These are phyloP conservation scores for Nasonovia ribisnigri DNA, from an alignment of 2,888 invertebrate genomes.

Conservation along the genomic window DNA sequence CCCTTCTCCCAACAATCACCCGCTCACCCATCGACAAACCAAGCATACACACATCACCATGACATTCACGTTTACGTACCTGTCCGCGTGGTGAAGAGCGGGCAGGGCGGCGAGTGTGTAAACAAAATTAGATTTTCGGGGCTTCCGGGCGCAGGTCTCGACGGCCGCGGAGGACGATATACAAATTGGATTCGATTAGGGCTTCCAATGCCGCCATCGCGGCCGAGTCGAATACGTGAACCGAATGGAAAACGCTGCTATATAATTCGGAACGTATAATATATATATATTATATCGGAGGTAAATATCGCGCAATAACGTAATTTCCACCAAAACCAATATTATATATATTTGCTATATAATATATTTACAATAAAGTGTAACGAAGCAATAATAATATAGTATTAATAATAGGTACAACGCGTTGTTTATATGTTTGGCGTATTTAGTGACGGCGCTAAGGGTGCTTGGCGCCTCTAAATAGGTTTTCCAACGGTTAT, in stretches of 20 bases:
- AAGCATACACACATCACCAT: background rate
- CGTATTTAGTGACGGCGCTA: background rate
- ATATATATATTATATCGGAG: background rate
- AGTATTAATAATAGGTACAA: background rate
- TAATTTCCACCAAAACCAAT: background rate
- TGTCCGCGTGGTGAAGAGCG: background rate
- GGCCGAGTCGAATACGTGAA: slow-evolving; percentile 47
- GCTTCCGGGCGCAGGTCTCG: slow-evolving; percentile 3
- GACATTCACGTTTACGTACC: background rate
- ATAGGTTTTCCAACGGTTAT: background rate
- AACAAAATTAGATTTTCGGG: slow-evolving; percentile 56
- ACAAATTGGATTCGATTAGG: slow-evolving; percentile 60
- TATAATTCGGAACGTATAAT: background rate
- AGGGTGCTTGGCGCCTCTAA: background rate
- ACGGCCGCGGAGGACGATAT: background rate
- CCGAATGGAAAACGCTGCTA: slow-evolving; percentile 21
- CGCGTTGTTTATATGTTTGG: background rate
- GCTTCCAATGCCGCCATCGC: slow-evolving; percentile 23
- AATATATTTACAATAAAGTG: background rate
- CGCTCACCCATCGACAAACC: background rate
- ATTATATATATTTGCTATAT: background rate
- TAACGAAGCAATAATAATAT: background rate
- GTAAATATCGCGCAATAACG: background rate
- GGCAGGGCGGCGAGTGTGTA: background rate
- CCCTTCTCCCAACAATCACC: no score